Base-by-base conservation (phyloP, 2,113 vertebrate genomes). In the Carassius gibelio region DNA sequence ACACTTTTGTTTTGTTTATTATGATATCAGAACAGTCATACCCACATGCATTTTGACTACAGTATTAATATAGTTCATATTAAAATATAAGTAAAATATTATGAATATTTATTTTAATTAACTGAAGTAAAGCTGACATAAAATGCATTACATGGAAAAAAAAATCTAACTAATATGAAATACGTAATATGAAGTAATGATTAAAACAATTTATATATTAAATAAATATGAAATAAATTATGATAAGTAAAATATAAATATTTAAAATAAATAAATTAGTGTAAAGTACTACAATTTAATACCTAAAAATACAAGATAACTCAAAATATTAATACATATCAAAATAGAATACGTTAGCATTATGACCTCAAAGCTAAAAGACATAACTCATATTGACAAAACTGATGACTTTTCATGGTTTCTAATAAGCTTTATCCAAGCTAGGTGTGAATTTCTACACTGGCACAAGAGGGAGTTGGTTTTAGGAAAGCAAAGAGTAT, bases 401-500 rank as follows among this genome's bases (percentile, higher is more conserved):
- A 14, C 71, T 45, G 34, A 17, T 0, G 8, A 10, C 4, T 71
- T 42, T 15, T 50, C 1, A 4, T 13, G 9, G 10, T 78, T 55
- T 59, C 42, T 4, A 23, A n/a, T 21, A 38, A n/a, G 21, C 76
- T 61, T 5, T 59, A 8, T 8, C 19, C 0, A 1, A 59, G 19
- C 10, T n/a, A 8, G n/a, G 11, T 50, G 42, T 59, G 36, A 9
- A 23, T 52, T 68, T 84, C 57, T 71, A 30, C 52, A 71, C 64
- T 71, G 59, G 74, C 69, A 48, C 38, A 81, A 75, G 57, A n/a
- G 15, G 48, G 48, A 52, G 68, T 72, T 71, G 9, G 66, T 77
- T 66, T 59, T 5, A 64, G 57, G 10, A 81, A 62, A 75, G 75
- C 26, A 71, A 84, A 45, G 59, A 81, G 82, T 84, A 79, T 87